Evolutionary conservation across 2,888 invertebrate species (phyloP).

Genomic region (Sipunculus nudus): DNA sequence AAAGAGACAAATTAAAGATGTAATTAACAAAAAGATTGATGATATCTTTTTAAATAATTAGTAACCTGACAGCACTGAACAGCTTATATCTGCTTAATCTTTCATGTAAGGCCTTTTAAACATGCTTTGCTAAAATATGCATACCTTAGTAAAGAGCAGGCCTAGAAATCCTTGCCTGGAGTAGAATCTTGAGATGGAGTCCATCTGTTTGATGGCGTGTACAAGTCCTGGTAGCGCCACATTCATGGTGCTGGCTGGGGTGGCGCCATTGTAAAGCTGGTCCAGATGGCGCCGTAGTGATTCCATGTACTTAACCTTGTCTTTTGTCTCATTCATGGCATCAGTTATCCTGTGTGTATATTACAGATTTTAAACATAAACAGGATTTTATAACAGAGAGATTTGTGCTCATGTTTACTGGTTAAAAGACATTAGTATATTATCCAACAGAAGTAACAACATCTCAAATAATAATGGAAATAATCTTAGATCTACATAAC

Average conservation of each 20-base stretch:
- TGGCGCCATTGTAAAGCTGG: constrained; percentile 58
- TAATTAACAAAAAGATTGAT: too few relatives aligned
- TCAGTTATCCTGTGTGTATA: constrained; percentile 61
- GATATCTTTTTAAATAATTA: too few relatives aligned
- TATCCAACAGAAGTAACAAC: too few relatives aligned
- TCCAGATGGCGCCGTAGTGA: constrained; percentile 61
- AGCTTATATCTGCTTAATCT: too few relatives aligned
- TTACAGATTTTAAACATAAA: constrained; percentile 5
- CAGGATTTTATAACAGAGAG: neutral
- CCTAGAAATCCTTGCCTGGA: constrained; percentile 64
- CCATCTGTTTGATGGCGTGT: constrained; percentile 64
- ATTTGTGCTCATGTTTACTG: too few relatives aligned
- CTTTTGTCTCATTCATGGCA: constrained; percentile 66
- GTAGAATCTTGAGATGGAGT: constrained; percentile 64
- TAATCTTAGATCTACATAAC: too few relatives aligned
- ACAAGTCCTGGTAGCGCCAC: constrained; percentile 61
- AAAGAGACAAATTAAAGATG: too few relatives aligned
- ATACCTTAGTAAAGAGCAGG: constrained; percentile 63
- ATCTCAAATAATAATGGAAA: too few relatives aligned
- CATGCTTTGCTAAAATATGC: too few relatives aligned
- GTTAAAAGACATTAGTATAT: too few relatives aligned
- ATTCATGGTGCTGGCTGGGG: constrained; percentile 59
- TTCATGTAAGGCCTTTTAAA: too few relatives aligned
- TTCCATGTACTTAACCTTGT: constrained; percentile 66
- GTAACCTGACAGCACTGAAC: too few relatives aligned